Conservation (phyloP, 2,888 invertebrate species). For the Campoplex nolae region DNA sequence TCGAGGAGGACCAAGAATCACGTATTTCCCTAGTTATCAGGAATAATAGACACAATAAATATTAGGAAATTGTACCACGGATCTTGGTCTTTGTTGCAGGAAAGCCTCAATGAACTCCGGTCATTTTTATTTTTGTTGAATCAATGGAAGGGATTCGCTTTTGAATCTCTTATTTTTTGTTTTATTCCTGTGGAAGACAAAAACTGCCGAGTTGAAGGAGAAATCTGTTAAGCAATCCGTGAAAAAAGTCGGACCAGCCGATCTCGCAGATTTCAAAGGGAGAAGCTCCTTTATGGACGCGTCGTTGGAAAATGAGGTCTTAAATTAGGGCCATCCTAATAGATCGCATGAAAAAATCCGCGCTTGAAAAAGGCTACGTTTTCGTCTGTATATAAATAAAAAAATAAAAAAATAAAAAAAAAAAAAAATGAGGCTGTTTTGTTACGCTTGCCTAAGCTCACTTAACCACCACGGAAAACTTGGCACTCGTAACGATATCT, state of each 20-base stretch:
- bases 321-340: constrained; percentile 50
- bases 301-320: constrained; percentile 61
- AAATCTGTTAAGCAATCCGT: background rate
- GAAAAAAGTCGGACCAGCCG: background rate
- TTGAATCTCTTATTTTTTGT: background rate
- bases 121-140: background rate
- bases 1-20: background rate
- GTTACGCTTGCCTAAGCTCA: constrained; percentile 54
- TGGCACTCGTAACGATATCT: constrained; percentile 9
- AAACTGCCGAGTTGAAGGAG: background rate
- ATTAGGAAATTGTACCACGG: background rate
- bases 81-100: background rate
- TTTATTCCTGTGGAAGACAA: background rate
- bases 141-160: background rate
- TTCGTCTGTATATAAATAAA: background rate
- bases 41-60: background rate
- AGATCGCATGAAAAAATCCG: constrained; percentile 42
- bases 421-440: constrained; percentile 8
- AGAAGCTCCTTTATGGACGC: background rate
- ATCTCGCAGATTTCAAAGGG: background rate
- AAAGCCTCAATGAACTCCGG: background rate
- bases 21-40: background rate
- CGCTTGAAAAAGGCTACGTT: background rate
- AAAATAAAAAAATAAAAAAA: background rate
- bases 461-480: constrained; percentile 47